Evolutionary conservation across 2,888 invertebrate genomes (phyloP).

Genomic region (Meandrusa payeni): DNA sequence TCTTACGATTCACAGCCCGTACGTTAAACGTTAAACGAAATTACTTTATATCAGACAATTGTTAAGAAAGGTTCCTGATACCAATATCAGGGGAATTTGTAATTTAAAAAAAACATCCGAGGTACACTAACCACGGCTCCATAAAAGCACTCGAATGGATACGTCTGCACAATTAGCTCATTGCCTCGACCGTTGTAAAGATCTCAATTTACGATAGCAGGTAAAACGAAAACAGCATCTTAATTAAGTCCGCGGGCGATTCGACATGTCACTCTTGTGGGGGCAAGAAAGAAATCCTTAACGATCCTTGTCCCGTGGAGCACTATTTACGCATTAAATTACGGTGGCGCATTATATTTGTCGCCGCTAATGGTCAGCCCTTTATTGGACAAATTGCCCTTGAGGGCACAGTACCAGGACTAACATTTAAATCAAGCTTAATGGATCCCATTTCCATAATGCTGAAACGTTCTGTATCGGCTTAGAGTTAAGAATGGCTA

Average conservation of each 20-base stretch:
- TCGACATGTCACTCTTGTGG: slow-evolving; percentile 27
- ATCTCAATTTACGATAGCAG: slow-evolving; percentile 19
- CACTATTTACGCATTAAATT: slow-evolving; percentile 53
- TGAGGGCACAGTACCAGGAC: slow-evolving; percentile 51
- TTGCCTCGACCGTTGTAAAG: slow-evolving; percentile 10
- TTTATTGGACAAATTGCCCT: slow-evolving; percentile 65
- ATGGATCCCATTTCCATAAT: slow-evolving; percentile 66
- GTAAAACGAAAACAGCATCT: slow-evolving; percentile 22
- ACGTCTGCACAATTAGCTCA: slow-evolving; percentile 18
- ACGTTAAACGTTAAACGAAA: too few species aligned
- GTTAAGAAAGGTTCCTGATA: too few species aligned
- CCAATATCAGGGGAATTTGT: too few species aligned
- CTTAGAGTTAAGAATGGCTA: slow-evolving; percentile 33
- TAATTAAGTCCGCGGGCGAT: slow-evolving; percentile 35
- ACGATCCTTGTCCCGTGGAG: slow-evolving; percentile 50
- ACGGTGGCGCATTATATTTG: slow-evolving; percentile 38
- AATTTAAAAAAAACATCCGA: too few species aligned
- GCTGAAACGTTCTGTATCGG: slow-evolving; percentile 32
- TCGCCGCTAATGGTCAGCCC: slow-evolving; percentile 40
- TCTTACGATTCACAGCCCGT: too few species aligned
- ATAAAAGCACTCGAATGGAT: too few species aligned
- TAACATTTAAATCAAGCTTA: slow-evolving; percentile 75
- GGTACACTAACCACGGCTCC: too few species aligned
- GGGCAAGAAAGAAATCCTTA: slow-evolving; percentile 50
- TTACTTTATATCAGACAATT: too few species aligned